Percentiles rank a stretch among this genome's conserved stretches.
Evolutionary conservation across 2,113 vertebrate species (phyloP).

Genomic region (Microtus richardsoni): DNA sequence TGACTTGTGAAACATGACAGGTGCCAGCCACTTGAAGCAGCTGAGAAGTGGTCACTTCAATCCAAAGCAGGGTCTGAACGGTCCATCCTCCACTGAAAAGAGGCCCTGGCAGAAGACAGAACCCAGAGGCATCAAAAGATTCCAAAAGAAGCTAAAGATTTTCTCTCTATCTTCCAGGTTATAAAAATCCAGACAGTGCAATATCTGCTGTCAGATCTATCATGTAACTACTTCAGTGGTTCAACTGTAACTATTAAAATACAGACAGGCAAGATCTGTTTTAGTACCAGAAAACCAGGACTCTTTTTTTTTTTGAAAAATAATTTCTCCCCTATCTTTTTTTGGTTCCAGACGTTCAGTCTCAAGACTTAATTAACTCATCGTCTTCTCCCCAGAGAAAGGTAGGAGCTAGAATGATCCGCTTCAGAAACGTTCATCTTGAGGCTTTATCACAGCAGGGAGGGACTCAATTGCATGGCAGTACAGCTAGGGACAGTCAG

Average conservation of each 20-base stretch:
- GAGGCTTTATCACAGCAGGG: neutral
- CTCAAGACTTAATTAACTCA: neutral
- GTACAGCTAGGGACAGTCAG: neutral
- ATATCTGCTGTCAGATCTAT: neutral
- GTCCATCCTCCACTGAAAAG: neutral
- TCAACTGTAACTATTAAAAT: slow-evolving; percentile 11
- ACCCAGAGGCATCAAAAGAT: neutral
- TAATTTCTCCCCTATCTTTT: neutral
- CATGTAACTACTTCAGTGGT: neutral
- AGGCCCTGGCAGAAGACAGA: neutral
- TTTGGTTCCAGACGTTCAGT: neutral
- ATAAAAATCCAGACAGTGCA: neutral
- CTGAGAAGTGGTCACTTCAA: neutral
- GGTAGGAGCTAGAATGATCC: neutral
- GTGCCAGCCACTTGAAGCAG: neutral
- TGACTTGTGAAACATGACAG: neutral
- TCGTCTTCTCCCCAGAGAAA: neutral
- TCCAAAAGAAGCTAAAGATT: neutral
- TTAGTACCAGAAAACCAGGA: slow-evolving; percentile 6
- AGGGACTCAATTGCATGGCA: neutral
- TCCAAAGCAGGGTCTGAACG: neutral
- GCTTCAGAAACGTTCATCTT: neutral
- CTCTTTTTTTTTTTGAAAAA: neutral
- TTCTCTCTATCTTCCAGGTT: neutral
- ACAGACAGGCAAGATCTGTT: neutral